These are phyloP conservation scores for Sus cebifrons DNA, from an alignment of 2,797 vertebrate species.

Conservation along the genomic window DNA sequence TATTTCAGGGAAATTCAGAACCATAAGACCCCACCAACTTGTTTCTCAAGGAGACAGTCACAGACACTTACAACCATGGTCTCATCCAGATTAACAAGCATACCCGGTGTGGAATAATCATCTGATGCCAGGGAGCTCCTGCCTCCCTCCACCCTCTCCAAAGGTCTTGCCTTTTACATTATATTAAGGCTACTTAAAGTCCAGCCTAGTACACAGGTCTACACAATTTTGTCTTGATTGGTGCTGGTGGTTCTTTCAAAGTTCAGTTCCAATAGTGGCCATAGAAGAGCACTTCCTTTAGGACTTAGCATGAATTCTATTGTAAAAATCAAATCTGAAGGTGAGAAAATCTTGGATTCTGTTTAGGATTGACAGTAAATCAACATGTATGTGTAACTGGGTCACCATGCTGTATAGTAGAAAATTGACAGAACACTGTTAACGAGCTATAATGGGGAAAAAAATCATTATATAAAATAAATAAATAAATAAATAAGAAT, in stretches of 20 bases:
- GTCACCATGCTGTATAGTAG: too few relatives aligned
- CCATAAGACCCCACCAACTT: conserved; percentile 63
- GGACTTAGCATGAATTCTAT: conserved; percentile 22
- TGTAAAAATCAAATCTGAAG: conserved; percentile 53
- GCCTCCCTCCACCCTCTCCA: neutral
- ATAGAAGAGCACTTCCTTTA: conserved; percentile 53
- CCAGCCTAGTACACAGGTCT: conserved; percentile 34
- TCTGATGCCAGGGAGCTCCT: conserved; percentile 24
- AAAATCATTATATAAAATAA: too few relatives aligned
- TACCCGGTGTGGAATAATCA: conserved; percentile 55
- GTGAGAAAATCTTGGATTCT: conserved; percentile 62
- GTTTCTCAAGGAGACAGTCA: conserved; percentile 74
- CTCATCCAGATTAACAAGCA: conserved; percentile 72
- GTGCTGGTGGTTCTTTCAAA: conserved; percentile 42
- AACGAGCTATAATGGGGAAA: too few relatives aligned
- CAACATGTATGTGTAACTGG: neutral
- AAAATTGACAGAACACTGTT: too few relatives aligned
- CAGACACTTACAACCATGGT: conserved; percentile 64
- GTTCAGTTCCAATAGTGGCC: conserved; percentile 24
- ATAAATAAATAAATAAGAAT: too few relatives aligned
- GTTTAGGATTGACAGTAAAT: conserved; percentile 37
- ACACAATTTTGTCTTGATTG: conserved; percentile 65
- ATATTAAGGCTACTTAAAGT: conserved; percentile 55
- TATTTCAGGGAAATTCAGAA: conserved; percentile 77
- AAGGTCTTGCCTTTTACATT: conserved; percentile 37